Base-by-base conservation (phyloP, 2,888 invertebrate genomes). In the Brachynemurus nebulosus region DNA sequence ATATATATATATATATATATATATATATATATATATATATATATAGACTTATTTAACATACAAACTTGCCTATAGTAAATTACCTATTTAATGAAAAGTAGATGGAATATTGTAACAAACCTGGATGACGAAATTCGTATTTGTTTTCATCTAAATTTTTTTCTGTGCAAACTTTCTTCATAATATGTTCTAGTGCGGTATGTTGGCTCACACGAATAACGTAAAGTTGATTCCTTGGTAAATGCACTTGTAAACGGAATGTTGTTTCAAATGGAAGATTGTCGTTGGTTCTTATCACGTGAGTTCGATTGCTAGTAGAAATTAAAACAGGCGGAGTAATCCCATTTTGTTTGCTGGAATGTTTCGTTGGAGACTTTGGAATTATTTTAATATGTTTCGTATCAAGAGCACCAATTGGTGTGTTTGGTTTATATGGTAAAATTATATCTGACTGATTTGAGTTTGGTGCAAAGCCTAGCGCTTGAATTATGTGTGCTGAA, bases 161-260 rank as follows among this genome's bases (percentile, higher is more conserved):
- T 58, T 86, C 82, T 40, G 73, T 72, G 58, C 86, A 86, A 11
- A 86, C 79, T 59, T 79, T 72, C 45, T 71, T 68, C 54, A 83
- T 70, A 42, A 88, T 74, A 49, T 83, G 79, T 34, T 74, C 72
- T 21, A 88, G 65, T 20, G 72, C 69, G 40, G 76, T 77, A 52
- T 76, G 72, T 11, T 80, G 79, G 51, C 80, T 80, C 48, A 86
- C 74, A 49, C 88, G 68, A 33, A 78, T 71, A 9, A 88, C 86
- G 63, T 78, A 82, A 45, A 86, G 70, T 64, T 88, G 86, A 59
- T 82, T 82, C 53, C 80, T 72, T 23, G 86, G 88, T 53, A 88
- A 67, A 58, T 84, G 78, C 25, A 88, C 82, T 62, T 67, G 66
- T 44, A 74, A 58, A 56, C 73, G 62, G 57, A 73, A 73, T 34